Base-by-base conservation (phyloP, 1,140 invertebrate species). In the Drosophila bipectinata region DNA sequence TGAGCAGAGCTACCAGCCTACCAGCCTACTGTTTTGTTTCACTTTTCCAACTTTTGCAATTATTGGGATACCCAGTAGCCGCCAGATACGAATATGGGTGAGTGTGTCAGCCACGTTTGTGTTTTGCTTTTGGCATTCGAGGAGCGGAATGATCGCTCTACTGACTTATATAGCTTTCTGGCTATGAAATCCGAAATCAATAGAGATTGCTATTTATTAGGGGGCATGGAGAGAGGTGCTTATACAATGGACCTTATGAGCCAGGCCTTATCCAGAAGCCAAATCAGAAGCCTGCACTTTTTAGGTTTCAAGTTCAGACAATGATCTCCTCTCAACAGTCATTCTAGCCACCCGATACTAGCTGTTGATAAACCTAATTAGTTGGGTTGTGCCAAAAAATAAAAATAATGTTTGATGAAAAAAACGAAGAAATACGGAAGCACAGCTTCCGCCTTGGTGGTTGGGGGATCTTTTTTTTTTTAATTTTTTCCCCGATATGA, bases 311-410 rank as follows among this genome's bases (percentile, higher is more conserved):
- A 32, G 8, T 32, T 32, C 30, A 32, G 37, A 54, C 67, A 53
- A 54, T 72, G 49, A 47, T 21, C 8, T 39, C 9, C 37, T 49
- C 68, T 52, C 24, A 18, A 18, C 18, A 62, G 18, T 32, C 44
- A 77, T 79, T 80, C 68, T 73, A 77, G 66, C 79, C 61, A 55
- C 72, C 15, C 14, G 14, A 14, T 8, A 18, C 0, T 18, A 10
- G 48, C 69, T 81, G 74, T 85, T 81, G 82, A 85, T 85, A 75
- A 67, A 78, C 60, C 45, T 56, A 84, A 84, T 84, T 84, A 84
- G 77, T 59, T 71, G 73, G 51, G 32, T 64, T 39, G 54, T 87
- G 82, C 68, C 77, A 85, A 75, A 75, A 47, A 28, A 28, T n/a
- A n/a, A 32, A 32, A 9, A 10, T 1, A 32, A 32, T 8, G 7